Percentiles rank a stretch among this genome's conserved stretches.
Conservation (phyloP, 2,113 vertebrate species). For the Gambusia affinis region DNA sequence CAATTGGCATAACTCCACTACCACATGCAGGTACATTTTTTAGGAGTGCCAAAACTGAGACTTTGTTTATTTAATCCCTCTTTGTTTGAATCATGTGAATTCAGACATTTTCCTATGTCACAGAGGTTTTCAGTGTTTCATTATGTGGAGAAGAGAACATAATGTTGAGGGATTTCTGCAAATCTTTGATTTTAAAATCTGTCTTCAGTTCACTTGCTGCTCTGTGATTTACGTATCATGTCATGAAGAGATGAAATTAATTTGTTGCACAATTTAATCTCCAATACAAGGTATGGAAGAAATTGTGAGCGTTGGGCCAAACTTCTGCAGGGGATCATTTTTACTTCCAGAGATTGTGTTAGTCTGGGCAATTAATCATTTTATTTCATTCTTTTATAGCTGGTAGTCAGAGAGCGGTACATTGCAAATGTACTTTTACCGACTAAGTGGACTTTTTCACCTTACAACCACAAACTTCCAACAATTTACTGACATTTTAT, state of each 20-base stretch:
- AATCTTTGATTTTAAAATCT: not conserved
- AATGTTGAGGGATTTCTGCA: not conserved
- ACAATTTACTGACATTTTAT: not conserved
- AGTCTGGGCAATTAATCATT: not conserved
- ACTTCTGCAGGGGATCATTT: not conserved
- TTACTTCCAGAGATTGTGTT: no score
- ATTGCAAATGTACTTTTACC: not conserved
- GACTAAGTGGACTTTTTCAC: not conserved
- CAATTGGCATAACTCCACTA: constrained; percentile 66
- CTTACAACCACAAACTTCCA: not conserved
- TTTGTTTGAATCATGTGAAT: not conserved
- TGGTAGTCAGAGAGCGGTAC: not conserved
- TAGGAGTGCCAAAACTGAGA: not conserved
- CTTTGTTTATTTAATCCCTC: no score
- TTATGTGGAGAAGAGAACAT: not conserved
- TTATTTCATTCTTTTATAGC: not conserved
- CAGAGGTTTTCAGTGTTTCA: not conserved
- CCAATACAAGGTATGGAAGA: not conserved
- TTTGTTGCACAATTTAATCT: not conserved
- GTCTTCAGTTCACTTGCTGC: not conserved
- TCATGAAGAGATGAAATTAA: no score
- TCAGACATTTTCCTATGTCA: not conserved
- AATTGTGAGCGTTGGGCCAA: not conserved
- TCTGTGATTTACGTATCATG: not conserved
- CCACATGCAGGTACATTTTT: constrained; percentile 88